Percentiles rank a stretch among this genome's conserved stretches.
These are phyloP conservation scores for Scartelaos histophorus DNA, from an alignment of 2,113 vertebrate species.

Conservation along the genomic window DNA sequence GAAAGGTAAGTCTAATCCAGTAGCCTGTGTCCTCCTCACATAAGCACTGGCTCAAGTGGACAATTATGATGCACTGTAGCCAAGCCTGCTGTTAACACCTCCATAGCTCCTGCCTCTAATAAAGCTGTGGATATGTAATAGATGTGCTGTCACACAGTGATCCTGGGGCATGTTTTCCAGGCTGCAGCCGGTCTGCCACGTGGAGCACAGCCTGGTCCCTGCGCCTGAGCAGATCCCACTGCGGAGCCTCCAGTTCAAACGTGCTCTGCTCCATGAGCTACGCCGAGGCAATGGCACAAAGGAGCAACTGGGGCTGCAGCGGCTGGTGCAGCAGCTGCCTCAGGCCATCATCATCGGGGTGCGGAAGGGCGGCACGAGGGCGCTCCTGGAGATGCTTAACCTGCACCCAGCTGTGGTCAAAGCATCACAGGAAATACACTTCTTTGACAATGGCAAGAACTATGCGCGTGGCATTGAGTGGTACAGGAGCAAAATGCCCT, in stretches of 20 bases:
- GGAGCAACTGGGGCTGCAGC: conserved; percentile 86
- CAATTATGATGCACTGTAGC: background rate
- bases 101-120: background rate
- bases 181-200: conserved; percentile 87
- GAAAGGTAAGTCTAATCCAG: conserved; percentile 84
- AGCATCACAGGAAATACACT: conserved; percentile 97
- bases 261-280: conserved; percentile 86
- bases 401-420: conserved; percentile 95
- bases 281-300: conserved; percentile 86
- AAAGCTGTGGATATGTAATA: background rate
- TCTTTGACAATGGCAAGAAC: conserved; percentile 95
- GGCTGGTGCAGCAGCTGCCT: conserved; percentile 91
- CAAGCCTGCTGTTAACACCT: background rate
- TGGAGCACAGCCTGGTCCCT: conserved; percentile 80
- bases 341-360: conserved; percentile 96
- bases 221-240: conserved; percentile 83
- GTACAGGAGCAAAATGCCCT: conserved; percentile 96
- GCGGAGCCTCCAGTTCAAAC: conserved; percentile 86
- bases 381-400: conserved; percentile 95
- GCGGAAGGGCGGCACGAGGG: conserved; percentile 92
- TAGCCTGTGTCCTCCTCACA: background rate
- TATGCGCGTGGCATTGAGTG: conserved; percentile 93
- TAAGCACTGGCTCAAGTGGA: background rate
- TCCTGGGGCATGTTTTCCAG: conserved; percentile 65
- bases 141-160: background rate